A percentile compares a stretch with the other conserved stretches of the same genome.
Evolutionary conservation across 2,797 vertebrate genomes (phyloP).

Genomic region (Anableps anableps): DNA sequence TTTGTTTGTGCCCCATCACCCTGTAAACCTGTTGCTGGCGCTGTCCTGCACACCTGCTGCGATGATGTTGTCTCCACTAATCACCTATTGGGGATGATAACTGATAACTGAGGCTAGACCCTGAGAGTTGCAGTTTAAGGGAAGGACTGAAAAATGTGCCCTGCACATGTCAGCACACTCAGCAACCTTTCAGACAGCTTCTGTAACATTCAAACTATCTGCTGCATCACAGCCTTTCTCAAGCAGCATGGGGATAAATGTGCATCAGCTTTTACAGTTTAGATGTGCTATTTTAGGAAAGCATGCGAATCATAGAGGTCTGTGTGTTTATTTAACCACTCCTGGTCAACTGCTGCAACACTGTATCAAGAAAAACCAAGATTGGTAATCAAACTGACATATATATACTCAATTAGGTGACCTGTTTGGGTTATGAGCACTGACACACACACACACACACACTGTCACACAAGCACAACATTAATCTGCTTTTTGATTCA

Average conservation of each 20-base stretch:
- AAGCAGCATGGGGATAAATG: constrained; percentile 42
- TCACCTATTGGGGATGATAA: constrained; percentile 62
- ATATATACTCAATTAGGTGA: constrained; percentile 44
- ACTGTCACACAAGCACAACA: constrained; percentile 19
- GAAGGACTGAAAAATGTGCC: constrained; percentile 18
- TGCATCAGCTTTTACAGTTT: constrained; percentile 44
- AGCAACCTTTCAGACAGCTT: constrained; percentile 40
- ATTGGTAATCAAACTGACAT: constrained; percentile 25
- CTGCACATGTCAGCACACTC: constrained; percentile 29
- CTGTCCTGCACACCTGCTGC: constrained; percentile 43
- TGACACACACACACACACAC: constrained; percentile 15
- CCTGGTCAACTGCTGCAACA: constrained; percentile 6
- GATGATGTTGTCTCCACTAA: constrained; percentile 59
- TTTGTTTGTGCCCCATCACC: constrained; percentile 60
- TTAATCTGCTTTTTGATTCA: constrained; percentile 78
- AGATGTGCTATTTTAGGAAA: constrained; percentile 41
- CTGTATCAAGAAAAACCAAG: constrained; percentile 12
- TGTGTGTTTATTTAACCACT: constrained; percentile 23
- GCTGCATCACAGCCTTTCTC: constrained; percentile 40
- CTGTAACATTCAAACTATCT: constrained; percentile 43
- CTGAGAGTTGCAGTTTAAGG: constrained; percentile 25
- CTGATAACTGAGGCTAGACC: constrained; percentile 17
- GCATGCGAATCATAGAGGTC: constrained; percentile 24
- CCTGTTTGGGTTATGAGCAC: constrained; percentile 17
- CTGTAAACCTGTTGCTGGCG: constrained; percentile 52